phyloP scores from a whole-genome alignment of 2,113 vertebrate species.

The Empidonax traillii region DNA sequence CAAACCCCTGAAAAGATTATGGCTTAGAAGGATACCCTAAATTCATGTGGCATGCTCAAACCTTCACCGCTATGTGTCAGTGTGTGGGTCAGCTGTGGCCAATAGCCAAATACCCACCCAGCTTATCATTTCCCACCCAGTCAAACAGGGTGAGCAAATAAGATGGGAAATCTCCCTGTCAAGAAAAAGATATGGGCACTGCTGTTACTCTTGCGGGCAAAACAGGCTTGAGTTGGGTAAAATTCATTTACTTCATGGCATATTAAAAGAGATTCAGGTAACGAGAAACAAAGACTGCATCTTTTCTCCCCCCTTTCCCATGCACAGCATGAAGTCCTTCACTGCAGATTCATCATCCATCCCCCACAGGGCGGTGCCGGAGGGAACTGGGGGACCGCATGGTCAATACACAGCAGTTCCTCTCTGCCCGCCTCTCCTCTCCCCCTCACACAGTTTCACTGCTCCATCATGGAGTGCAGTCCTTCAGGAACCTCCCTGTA shows the following conservation, averaged over 20 bases:
- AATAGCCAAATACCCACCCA: not conserved
- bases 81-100: not conserved
- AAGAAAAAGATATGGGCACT: not conserved
- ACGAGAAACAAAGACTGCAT: not conserved
- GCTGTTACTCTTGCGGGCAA: not conserved
- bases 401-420: not conserved
- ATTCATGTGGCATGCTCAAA: not conserved
- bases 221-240: not conserved
- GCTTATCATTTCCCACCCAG: not conserved
- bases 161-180: not conserved
- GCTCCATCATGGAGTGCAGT: not conserved
- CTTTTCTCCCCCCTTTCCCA: not conserved
- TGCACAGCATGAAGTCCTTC: not conserved
- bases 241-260: not conserved
- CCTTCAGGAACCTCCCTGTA: not conserved
- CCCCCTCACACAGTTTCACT: not conserved
- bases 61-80: not conserved
- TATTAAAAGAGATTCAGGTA: not conserved
- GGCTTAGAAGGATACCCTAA: not conserved
- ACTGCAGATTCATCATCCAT: not conserved
- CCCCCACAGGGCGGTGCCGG: accelerated
- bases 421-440: accelerated
- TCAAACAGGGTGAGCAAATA: accelerated
- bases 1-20: not conserved
- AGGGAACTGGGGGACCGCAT: accelerated